A percentile compares a stretch with the other conserved stretches of the same genome.
Evolutionary conservation across 2,797 vertebrate species (phyloP).

Genomic region (Eulemur rubriventer): DNA sequence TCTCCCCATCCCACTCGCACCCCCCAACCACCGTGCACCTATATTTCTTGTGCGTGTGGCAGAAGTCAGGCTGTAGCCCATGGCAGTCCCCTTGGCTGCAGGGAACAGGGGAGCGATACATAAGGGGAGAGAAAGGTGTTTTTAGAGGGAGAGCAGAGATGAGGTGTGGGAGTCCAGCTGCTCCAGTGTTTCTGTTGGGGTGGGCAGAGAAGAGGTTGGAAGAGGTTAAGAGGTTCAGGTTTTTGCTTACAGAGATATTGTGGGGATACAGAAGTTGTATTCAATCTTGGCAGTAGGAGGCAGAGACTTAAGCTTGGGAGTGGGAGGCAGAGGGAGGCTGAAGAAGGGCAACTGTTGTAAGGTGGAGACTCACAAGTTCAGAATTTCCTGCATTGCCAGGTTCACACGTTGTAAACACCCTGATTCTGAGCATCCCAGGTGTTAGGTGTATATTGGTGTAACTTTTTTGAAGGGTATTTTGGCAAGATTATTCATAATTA

Average conservation of each 20-base stretch:
- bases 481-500: not conserved
- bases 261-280: not conserved
- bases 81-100: not conserved
- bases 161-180: not conserved
- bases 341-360: not conserved
- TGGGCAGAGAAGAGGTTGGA: not conserved
- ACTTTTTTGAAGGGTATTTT: not conserved
- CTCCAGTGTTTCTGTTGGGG: not conserved
- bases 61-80: not conserved
- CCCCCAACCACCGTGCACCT: fast-evolving
- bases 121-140: not conserved
- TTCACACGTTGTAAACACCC: not conserved
- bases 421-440: not conserved
- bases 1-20: fast-evolving
- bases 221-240: not conserved
- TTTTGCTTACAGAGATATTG: not conserved
- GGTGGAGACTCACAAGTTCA: not conserved
- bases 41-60: not conserved
- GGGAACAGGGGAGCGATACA: not conserved
- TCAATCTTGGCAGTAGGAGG: not conserved
- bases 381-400: not conserved
- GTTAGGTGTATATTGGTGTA: not conserved
- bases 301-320: not conserved
- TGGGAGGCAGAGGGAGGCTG: not conserved
- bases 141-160: not conserved